phyloP scores from a whole-genome alignment of 2,888 invertebrate genomes.

The Formica aserva region DNA sequence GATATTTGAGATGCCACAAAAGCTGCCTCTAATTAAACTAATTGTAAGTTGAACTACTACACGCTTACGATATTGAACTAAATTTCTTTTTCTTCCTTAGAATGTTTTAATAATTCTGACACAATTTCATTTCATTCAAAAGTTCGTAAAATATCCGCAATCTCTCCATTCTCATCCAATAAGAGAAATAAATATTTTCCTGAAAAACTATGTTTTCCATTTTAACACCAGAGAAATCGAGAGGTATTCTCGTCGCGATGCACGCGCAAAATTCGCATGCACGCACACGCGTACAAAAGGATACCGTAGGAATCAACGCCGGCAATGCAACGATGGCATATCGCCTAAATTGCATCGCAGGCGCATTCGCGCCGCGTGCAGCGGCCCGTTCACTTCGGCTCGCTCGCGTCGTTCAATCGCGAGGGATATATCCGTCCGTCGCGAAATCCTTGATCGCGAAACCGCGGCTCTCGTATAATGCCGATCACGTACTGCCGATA shows the following conservation, averaged over 20 bases:
- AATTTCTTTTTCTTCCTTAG: not conserved
- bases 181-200: not conserved
- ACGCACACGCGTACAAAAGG: not conserved
- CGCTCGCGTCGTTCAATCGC: constrained; percentile 25
- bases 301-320: constrained; percentile 16
- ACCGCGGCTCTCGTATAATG: constrained; percentile 42
- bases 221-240: not conserved
- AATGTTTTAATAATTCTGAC: not conserved
- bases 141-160: not conserved
- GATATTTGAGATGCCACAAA: no score
- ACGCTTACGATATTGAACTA: not conserved
- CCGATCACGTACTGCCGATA: constrained; percentile 63
- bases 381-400: constrained; percentile 6
- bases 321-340: constrained; percentile 14
- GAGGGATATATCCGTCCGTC: not conserved
- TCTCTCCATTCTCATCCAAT: not conserved
- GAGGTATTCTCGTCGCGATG: not conserved
- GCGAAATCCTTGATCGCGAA: constrained; percentile 43
- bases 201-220: not conserved
- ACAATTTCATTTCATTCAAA: not conserved
- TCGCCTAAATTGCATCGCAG: constrained; percentile 45
- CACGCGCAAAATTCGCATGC: not conserved
- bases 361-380: constrained; percentile 35
- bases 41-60: not conserved
- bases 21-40: no score